Base-by-base conservation (phyloP, 1,140 invertebrate species). In the Archegozetes longisetosus region DNA sequence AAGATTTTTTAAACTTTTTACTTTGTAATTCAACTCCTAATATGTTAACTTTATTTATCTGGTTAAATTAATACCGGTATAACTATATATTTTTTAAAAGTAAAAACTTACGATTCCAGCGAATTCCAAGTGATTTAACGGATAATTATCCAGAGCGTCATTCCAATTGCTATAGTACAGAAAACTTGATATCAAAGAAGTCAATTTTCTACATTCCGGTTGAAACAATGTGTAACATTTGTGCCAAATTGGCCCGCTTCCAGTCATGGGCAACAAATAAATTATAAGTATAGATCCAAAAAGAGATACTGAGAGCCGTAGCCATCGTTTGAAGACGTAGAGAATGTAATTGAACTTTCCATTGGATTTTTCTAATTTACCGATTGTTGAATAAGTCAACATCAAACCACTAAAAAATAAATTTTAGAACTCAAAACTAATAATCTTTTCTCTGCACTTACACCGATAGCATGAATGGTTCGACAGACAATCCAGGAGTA, bases 151-250 rank as follows among this genome's bases (percentile, higher is more conserved):
- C 55, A 57, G 22, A 12, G 32, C 17, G 9, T 46, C 32, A 50
- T 57, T 57, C 28, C 27, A 57, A 50, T 57, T 57, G 32, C 32
- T 48, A 26, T 57, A 57, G 32, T 57, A 57, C 17, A 57, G 40
- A 57, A 57, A 57, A 22, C 14, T 23, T 3, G 55, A 57, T 23
- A 57, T 3, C 9, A 57, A 26, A 32, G 6, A 3, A 22, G 28
- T 32, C 6, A 6, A 6, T 6, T 28, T 6, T 12, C 26, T 3
- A 28, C 55, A 57, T 6, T 17, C 32, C 32, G 32, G 32, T 40
- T 40, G 32, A 26, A 23, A 22, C 14, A 26, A 48, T 60, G 24
- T 9, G 51, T 32, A 12, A 47, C 25, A 46, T 24, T 20, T 20
- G 52, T 60, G 26, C 29, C 53, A 32, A 27, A 49, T 23, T 28